Conservation (phyloP, 2,797 vertebrate species). For the Sarcoramphus papa region DNA sequence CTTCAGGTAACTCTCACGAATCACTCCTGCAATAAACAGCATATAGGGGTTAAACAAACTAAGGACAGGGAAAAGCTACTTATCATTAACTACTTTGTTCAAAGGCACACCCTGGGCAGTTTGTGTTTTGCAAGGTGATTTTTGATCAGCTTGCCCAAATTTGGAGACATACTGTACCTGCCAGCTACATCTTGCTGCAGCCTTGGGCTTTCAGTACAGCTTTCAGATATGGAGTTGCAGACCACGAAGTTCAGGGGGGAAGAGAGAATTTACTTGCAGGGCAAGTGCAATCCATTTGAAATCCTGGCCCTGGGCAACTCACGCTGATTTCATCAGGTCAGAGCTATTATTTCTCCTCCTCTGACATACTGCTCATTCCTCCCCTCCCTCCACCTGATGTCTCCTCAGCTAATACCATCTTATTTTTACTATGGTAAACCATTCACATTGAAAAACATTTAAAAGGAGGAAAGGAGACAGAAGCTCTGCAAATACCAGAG, state of each 20-base stretch:
- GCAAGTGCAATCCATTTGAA: neutral
- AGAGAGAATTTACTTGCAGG: neutral
- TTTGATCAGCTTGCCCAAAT: neutral
- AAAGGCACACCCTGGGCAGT: neutral
- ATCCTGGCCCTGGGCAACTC: neutral
- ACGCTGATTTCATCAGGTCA: neutral
- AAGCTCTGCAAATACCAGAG: neutral
- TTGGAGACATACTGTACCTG: neutral
- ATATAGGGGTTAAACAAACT: slow-evolving; percentile 46
- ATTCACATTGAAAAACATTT: neutral
- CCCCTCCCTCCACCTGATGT: neutral
- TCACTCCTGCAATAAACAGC: slow-evolving; percentile 89
- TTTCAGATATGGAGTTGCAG: neutral
- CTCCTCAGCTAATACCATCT: neutral
- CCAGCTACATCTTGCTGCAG: neutral
- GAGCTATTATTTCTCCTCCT: neutral
- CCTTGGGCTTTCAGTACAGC: neutral
- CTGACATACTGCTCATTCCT: neutral
- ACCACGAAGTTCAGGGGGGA: neutral
- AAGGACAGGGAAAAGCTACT: neutral
- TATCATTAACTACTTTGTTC: neutral
- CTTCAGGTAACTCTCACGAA: slow-evolving; percentile 97
- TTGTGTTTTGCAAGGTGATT: neutral
- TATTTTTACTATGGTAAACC: neutral
- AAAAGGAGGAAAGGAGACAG: neutral